Evolutionary conservation across 1,140 invertebrate genomes (phyloP), one percentile per base, ranked within the genome.

Genomic region (Zaprionus ornatus): DNA sequence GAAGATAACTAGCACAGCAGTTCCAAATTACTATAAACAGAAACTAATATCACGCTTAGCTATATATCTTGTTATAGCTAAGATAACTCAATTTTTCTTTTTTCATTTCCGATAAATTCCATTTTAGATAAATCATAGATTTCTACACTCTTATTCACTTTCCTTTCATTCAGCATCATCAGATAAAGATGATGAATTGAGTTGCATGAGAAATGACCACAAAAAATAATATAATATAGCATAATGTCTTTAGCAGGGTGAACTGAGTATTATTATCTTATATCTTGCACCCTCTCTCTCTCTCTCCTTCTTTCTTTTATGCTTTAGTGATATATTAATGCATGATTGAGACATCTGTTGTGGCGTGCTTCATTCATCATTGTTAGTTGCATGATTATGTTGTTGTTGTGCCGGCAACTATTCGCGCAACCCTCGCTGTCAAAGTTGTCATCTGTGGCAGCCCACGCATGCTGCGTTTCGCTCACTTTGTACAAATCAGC

Each of bases 321-420:
- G 40, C 25, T 48, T 37, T 74, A 15, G 27, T 54, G 57, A 69
- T 73, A 66, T 66, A 15, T 50, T 50, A 50, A 23, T 80, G 54
- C 62, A 35, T 69, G 76, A 85, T 82, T 85, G 65, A 76, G 70
- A 76, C 56, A 79, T 86, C 67, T 82, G 63, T 59, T 79, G 57
- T 17, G 32, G 55, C 68, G 40, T 37, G 59, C 64, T 64, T 74
- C 80, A 77, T 80, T 76, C 63, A 86, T 88, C 84, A 80, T 66
- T 45, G 56, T 59, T 37, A 23, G 32, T 40, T 29, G 15, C n/a
- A 32, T 32, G 29, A 32, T 32, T 32, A n/a, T 45, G n/a, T 17
- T 17, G 40, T 37, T 37, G 13, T 37, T 15, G 35, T 15, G 35
- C 35, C 4, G 13, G 59, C 10, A 73, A 82, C 64, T 87, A 76